These are phyloP conservation scores for Thalassarche chlororhynchos DNA, from an alignment of 2,113 vertebrate genomes.

Conservation along the genomic window DNA sequence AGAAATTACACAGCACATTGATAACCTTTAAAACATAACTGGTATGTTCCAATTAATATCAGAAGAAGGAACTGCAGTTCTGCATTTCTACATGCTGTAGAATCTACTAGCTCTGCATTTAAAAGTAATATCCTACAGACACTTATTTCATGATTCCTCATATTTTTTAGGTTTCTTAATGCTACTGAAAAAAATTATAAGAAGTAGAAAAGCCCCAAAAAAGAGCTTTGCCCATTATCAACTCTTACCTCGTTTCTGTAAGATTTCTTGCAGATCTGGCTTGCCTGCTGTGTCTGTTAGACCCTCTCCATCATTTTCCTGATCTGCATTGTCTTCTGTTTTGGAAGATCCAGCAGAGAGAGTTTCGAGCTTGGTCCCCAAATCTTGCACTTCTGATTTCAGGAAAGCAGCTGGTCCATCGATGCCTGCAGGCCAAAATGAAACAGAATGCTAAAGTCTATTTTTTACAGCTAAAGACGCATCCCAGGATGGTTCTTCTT, in stretches of 20 bases:
- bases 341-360: slow-evolving; percentile 78
- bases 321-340: slow-evolving; percentile 70
- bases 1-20: not conserved
- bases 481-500: not conserved
- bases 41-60: not conserved
- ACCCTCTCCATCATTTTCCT: slow-evolving; percentile 71
- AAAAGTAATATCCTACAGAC: not conserved
- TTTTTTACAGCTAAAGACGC: not conserved
- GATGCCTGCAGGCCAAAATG: slow-evolving; percentile 77
- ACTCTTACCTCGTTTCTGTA: slow-evolving; percentile 86
- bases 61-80: not conserved
- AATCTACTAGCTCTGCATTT: not conserved
- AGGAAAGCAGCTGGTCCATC: slow-evolving; percentile 89
- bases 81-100: not conserved
- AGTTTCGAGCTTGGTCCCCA: slow-evolving; percentile 77
- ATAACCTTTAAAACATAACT: not conserved
- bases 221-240: slow-evolving; percentile 73
- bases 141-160: not conserved
- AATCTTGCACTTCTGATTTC: slow-evolving; percentile 78
- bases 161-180: not conserved
- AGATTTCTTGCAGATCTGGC: slow-evolving; percentile 87
- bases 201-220: not conserved
- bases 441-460: not conserved
- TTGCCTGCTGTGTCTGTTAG: slow-evolving; percentile 74
- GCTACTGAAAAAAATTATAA: not conserved